Percentiles rank a stretch among this genome's conserved stretches.
Conservation (phyloP, 2,797 vertebrate species). For the Echiichthys vipera region DNA sequence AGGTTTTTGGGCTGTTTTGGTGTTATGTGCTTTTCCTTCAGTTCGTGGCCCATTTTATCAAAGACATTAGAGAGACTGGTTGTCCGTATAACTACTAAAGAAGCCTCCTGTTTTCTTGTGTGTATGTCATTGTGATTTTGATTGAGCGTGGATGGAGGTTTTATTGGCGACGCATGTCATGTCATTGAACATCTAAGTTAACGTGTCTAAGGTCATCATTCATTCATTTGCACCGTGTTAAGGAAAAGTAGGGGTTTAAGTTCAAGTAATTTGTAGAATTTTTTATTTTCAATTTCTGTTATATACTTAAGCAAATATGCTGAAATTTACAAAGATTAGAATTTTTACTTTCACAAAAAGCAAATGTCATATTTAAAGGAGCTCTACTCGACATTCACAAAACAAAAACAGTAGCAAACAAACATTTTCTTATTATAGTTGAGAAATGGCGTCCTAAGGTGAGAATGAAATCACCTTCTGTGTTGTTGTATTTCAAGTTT, state of each 20-base stretch:
- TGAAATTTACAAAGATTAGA: not conserved
- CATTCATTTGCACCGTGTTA: no score
- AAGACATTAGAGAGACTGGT: not conserved
- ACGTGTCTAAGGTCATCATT: not conserved
- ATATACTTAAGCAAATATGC: not conserved
- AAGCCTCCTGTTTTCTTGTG: not conserved
- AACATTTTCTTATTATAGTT: no score
- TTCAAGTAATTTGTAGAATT: not conserved
- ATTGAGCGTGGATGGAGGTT: not conserved
- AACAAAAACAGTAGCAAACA: no score
- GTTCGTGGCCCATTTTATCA: constrained; percentile 2
- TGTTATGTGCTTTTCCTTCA: not conserved
- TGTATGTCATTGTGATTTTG: constrained; percentile 4
- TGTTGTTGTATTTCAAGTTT: no score
- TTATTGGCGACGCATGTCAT: not conserved
- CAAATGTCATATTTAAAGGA: no score
- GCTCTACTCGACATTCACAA: no score
- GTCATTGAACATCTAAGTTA: constrained; percentile 17
- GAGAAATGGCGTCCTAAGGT: no score
- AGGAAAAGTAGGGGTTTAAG: no score
- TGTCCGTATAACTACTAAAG: not conserved
- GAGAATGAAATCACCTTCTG: no score
- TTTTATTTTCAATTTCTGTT: no score
- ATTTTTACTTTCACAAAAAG: not conserved
- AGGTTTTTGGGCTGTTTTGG: not conserved